phyloP scores from a whole-genome alignment of 37 sponge, comb jelly and placozoan species.

The Haliclona indistincta region DNA sequence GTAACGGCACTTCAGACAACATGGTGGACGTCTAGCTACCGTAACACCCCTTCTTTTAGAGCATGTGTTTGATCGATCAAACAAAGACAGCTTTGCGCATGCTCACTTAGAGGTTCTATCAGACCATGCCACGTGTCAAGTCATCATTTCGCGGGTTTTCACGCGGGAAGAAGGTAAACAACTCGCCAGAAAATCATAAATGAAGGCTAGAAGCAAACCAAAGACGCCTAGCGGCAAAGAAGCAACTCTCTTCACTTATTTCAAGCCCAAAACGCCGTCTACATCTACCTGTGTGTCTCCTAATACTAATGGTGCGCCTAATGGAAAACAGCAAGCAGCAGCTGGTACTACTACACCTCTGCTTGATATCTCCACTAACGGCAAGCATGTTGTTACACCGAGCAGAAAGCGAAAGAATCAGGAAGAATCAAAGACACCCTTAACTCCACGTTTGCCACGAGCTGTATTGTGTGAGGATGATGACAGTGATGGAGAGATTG shows the following conservation, averaged over 20 bases:
- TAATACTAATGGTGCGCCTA: too few species aligned
- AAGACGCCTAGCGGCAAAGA: too few species aligned
- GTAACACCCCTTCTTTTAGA: not conserved
- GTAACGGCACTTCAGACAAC: conserved; percentile 39
- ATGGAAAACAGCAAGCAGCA: too few species aligned
- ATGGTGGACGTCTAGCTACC: not conserved
- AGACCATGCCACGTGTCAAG: not conserved
- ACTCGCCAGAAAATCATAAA: not conserved
- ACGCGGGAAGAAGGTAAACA: not conserved
- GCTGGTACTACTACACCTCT: too few species aligned
- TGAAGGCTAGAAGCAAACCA: not conserved
- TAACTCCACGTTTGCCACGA: too few species aligned
- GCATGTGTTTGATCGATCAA: not conserved
- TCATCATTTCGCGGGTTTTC: not conserved
- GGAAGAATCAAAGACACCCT: too few species aligned
- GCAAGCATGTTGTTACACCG: too few species aligned
- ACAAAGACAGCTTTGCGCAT: not conserved
- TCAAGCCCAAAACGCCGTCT: not conserved
- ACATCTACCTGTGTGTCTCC: not conserved
- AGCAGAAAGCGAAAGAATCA: too few species aligned
- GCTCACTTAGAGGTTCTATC: not conserved
- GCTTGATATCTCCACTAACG: too few species aligned
- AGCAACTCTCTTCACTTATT: conserved; percentile 27
- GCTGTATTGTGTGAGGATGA: too few species aligned
- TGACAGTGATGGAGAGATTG: conserved; percentile 52